Evolutionary conservation across 2,888 invertebrate genomes (phyloP).

Genomic region (Blomia tropicalis): DNA sequence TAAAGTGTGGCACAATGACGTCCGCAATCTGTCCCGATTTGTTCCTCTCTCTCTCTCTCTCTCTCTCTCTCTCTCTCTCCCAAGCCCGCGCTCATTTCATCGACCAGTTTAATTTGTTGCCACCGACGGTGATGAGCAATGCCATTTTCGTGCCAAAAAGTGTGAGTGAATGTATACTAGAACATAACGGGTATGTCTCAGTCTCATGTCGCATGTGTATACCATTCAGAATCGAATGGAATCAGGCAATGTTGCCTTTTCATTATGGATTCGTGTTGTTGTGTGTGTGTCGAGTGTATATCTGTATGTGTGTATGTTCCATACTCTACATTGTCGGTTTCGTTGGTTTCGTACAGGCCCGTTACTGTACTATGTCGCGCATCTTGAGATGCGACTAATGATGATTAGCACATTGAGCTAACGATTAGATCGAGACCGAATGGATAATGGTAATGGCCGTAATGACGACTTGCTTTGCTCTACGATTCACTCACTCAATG

Average conservation of each 20-base stretch:
- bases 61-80: too few species aligned
- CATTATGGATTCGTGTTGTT: neutral
- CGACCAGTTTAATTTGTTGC: neutral
- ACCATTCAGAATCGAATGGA: too few species aligned
- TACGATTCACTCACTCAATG: neutral
- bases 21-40: too few species aligned
- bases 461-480: neutral
- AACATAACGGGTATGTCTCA: too few species aligned
- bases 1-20: neutral
- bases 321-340: too few species aligned
- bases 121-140: neutral
- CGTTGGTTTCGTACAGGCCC: too few species aligned
- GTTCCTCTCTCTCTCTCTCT: too few species aligned
- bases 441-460: slow-evolving; percentile 13
- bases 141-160: neutral
- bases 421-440: slow-evolving; percentile 16
- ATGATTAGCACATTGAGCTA: slow-evolving; percentile 19
- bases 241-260: neutral
- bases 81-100: too few species aligned
- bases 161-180: too few species aligned
- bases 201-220: too few species aligned
- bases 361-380: too few species aligned
- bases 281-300: neutral
- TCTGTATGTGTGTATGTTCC: too few species aligned
- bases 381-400: slow-evolving; percentile 6